Evolutionary conservation across 2,888 invertebrate species (phyloP), one percentile per base, ranked within the genome.

Genomic region (Aporophyla lueneburgensis): DNA sequence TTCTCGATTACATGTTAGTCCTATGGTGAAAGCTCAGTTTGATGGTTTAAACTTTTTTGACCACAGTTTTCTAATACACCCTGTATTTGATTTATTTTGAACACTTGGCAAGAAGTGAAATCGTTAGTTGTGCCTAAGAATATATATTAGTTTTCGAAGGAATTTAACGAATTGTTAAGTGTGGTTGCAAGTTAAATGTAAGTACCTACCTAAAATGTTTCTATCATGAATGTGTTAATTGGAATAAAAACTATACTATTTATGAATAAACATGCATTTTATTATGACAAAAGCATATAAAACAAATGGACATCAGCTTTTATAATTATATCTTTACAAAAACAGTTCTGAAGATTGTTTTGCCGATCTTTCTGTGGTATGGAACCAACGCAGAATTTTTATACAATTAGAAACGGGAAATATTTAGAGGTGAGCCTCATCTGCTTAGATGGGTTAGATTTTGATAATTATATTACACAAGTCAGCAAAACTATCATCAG

Each of bases 281-380:
- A 54, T n/a, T 51, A 7, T 53, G 65, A 72, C 16, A 77, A 63
- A 63, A 77, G 24, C 43, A 62, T 71, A 79, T 10, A 71, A 46
- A 77, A 56, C 27, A 79, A 49, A 9, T 66, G 10, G n/a, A 49
- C 33, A 62, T 24, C 1, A 19, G 0, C 2, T 14, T 53, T 9
- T 33, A 67, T 9, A 14, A 16, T 14, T 4, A 5, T 46, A 61
- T n/a, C 16, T 40, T 69, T n/a, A 43, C 27, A n/a, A 54, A 69
- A 43, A 10, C 16, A 12, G 43, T 46, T 68, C 19, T 5, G 53
- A 49, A 63, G 46, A 70, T 62, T 0, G 16, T 49, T 71, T 70
- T 33, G 49, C 19, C n/a, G 19, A n/a, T 49, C 7, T 1, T 9
- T 53, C 0, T 4, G 4, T 10, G 10, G 19, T 51, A 51, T 51